Base-by-base conservation (phyloP, 2,888 invertebrate species). In the Himalopsyche anomala region DNA sequence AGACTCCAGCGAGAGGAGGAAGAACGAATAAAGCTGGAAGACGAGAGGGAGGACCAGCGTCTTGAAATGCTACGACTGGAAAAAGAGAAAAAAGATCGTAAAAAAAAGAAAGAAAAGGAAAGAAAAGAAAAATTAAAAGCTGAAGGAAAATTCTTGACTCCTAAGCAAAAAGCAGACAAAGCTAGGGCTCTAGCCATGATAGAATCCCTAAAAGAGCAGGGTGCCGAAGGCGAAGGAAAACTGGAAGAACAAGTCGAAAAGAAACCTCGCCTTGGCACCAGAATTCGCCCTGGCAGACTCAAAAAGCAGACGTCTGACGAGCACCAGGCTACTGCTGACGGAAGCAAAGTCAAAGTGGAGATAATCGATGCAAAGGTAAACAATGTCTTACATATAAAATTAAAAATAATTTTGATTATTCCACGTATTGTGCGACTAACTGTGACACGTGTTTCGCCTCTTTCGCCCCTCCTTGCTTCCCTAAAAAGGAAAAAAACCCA, bases 71-170 rank as follows among this genome's bases (percentile, higher is more conserved):
- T 95, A 89, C 92, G 96, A 86, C 91, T 97, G 88, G 99, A 99
- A 91, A 96, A 97, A 90, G 99, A 99, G 91, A 94, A 94, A 88
- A 98, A 97, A 90, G 97, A 97, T 89, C 95, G 95, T 90, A 98
- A 96, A 91, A 99, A 98, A 91, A 96, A 96, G 90, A 97, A 97
- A 90, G 98, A 98, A 92, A 98, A 98, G 90, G 98, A 98, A 90
- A 94, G 97, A 82, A 98, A 97, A 91, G 98, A 98, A 90, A 94
- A 98, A 90, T 93, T 98, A 89, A 99, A 99, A 91, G 97, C 97
- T n/a, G 99, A 99, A 92, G 99, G 99, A 4, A 99, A 98, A 92
- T 93, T 98, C 54, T 92, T 99, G 86, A 98, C 98, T 3, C 96
- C 97, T 0, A 98, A 98, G 91, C 98, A 99, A 91, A 98, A 98